phyloP scores from a whole-genome alignment of 2,888 invertebrate genomes.

The Tetanocera ferruginea region DNA sequence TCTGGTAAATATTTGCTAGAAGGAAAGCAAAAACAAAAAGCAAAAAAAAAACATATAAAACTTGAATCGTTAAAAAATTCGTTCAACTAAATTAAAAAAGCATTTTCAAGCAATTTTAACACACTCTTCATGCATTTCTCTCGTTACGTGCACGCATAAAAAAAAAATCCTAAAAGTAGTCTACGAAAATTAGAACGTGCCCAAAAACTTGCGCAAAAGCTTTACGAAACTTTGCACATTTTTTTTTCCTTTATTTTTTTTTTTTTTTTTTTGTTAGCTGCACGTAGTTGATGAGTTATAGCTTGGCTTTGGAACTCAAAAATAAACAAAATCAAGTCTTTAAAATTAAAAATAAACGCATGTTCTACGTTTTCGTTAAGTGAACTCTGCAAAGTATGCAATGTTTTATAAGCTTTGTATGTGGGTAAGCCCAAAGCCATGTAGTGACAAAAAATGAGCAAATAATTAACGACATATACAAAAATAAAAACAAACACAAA shows the following conservation, averaged over 20 bases:
- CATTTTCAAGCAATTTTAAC: too few species aligned
- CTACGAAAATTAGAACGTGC: conserved; percentile 1
- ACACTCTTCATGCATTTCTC: not conserved
- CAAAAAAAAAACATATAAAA: too few species aligned
- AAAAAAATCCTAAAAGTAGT: not conserved
- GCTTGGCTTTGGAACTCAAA: not conserved
- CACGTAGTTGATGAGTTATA: not conserved
- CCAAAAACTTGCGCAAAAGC: not conserved
- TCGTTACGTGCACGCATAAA: not conserved
- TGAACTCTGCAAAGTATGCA: not conserved
- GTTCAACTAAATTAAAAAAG: too few species aligned
- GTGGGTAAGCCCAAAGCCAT: not conserved
- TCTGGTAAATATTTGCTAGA: too few species aligned
- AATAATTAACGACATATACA: not conserved
- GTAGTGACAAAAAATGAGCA: not conserved
- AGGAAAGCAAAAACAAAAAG: too few species aligned
- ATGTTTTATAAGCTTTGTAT: not conserved
- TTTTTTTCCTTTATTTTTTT: not conserved
- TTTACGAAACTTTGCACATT: not conserved
- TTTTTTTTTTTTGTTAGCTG: not conserved
- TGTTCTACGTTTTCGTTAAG: not conserved
- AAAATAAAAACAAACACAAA: not conserved
- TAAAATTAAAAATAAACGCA: conserved; percentile 5
- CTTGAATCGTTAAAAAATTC: too few species aligned
- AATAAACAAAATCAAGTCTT: conserved; percentile 1